These are phyloP conservation scores for Daphoenositta chrysoptera DNA, from an alignment of 2,113 vertebrate genomes.

Conservation along the genomic window DNA sequence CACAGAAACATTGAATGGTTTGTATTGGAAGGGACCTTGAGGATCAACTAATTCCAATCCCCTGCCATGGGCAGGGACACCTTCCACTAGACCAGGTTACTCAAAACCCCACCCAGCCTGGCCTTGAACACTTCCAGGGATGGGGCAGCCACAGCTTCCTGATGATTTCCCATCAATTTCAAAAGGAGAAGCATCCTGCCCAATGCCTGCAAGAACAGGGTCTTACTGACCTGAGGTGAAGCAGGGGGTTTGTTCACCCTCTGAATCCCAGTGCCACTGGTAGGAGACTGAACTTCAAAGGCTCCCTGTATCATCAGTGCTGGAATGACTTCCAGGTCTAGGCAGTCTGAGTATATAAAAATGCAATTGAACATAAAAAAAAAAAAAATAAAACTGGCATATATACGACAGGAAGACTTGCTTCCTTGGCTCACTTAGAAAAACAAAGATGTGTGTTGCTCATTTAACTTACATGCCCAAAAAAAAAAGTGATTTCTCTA, in stretches of 20 bases:
- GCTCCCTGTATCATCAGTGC: background rate
- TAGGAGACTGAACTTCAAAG: background rate
- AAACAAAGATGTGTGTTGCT: background rate
- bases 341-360: background rate
- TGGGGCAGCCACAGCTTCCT: background rate
- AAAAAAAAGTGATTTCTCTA: background rate
- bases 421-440: background rate
- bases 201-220: background rate
- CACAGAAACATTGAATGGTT: background rate
- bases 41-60: background rate
- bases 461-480: background rate
- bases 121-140: background rate
- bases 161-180: background rate
- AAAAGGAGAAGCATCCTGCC: background rate
- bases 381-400: background rate
- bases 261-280: background rate
- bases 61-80: background rate
- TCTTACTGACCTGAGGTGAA: background rate
- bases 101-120: background rate
- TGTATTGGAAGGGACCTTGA: background rate
- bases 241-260: rapidly evolving
- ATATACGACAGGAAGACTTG: background rate
- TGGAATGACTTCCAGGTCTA: background rate
- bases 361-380: background rate
- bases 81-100: background rate